These are phyloP conservation scores for Caloenas nicobarica DNA, from an alignment of 2,113 vertebrate genomes.

Conservation along the genomic window DNA sequence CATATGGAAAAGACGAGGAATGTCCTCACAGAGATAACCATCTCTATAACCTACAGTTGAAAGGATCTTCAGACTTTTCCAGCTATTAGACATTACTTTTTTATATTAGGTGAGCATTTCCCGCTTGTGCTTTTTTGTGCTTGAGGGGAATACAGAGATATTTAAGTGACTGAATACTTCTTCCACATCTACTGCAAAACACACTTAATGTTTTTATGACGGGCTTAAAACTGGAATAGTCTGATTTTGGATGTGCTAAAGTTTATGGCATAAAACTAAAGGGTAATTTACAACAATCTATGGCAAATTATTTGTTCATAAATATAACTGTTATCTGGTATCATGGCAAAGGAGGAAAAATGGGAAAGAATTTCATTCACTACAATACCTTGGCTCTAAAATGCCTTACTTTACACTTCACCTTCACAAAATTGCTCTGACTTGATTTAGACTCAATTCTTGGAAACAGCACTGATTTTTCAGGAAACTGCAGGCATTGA, in stretches of 20 bases:
- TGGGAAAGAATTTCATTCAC: not conserved
- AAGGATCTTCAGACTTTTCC: constrained; percentile 34
- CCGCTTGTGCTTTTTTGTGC: not conserved
- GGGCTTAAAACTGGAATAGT: not conserved
- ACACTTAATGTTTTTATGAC: not conserved
- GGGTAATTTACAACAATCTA: not conserved
- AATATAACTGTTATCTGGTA: not conserved
- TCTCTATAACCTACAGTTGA: constrained; percentile 24
- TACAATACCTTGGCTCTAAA: not conserved
- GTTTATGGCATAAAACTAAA: not conserved
- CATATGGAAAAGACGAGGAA: constrained; percentile 47
- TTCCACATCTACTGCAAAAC: not conserved
- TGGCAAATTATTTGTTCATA: not conserved
- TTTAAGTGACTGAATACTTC: not conserved
- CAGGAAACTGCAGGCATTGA: not conserved
- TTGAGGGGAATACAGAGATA: not conserved
- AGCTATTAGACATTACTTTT: not conserved
- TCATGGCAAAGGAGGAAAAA: not conserved
- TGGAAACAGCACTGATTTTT: not conserved
- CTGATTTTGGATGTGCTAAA: not conserved
- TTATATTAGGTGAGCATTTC: constrained; percentile 10
- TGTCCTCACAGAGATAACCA: constrained; percentile 19
- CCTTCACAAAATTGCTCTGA: not conserved
- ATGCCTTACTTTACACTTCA: not conserved
- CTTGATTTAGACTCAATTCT: not conserved